Percentiles rank a stretch among this genome's conserved stretches.
phyloP scores from a whole-genome alignment of 2,797 vertebrate genomes.

The Otolemur crassicaudatus region DNA sequence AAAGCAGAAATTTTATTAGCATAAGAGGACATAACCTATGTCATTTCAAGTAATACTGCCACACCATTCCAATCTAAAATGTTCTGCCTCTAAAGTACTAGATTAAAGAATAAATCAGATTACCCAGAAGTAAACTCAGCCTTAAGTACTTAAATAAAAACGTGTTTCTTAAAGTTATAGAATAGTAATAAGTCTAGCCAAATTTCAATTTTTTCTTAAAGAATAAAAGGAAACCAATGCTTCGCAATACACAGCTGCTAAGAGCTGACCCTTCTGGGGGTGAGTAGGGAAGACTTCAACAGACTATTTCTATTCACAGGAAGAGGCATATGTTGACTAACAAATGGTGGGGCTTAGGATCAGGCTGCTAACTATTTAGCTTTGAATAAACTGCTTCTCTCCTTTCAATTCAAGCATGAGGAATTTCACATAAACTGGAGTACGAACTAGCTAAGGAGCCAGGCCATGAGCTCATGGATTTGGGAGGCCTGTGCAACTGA shows the following conservation, averaged over 20 bases:
- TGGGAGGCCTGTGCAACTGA: neutral
- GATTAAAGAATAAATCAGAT: slow-evolving; percentile 68
- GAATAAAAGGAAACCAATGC: neutral
- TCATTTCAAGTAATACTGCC: neutral
- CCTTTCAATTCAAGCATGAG: neutral
- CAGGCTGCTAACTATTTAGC: neutral
- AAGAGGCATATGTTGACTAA: neutral
- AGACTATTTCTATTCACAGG: neutral
- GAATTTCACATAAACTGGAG: neutral
- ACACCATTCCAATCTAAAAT: slow-evolving; percentile 37
- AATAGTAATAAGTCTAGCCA: slow-evolving; percentile 43
- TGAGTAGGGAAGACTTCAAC: neutral
- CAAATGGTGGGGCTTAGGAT: neutral
- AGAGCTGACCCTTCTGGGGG: neutral
- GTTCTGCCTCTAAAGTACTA: slow-evolving; percentile 21
- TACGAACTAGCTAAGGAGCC: neutral
- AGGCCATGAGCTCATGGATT: neutral
- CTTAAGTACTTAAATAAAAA: slow-evolving; percentile 22
- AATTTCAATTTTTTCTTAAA: slow-evolving; percentile 39
- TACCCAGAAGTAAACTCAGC: slow-evolving; percentile 58
- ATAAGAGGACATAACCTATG: slow-evolving; percentile 28
- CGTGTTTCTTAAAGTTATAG: neutral
- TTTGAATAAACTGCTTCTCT: neutral
- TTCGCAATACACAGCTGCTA: neutral
- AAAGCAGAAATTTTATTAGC: slow-evolving; percentile 52